Conservation (phyloP, 2,113 vertebrate species). For the Nothocercus julius region DNA sequence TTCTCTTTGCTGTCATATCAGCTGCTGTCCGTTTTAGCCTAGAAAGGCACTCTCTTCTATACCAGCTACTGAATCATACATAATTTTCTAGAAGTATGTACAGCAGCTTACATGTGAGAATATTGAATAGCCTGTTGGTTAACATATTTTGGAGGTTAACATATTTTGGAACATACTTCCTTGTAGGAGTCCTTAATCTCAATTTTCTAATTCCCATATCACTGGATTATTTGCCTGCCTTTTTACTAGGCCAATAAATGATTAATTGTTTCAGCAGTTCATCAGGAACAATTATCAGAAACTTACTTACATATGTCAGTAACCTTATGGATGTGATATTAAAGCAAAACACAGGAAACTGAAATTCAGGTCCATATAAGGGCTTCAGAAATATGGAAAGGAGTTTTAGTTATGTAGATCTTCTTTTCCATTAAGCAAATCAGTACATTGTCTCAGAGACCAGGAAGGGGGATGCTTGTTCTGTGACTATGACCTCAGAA, state of each 20-base stretch:
- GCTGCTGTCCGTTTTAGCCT: background rate
- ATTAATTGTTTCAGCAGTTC: background rate
- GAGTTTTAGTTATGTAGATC: background rate
- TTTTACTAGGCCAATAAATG: background rate
- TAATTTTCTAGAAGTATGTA: background rate
- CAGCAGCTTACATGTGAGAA: background rate
- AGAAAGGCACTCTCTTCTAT: background rate
- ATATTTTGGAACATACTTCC: background rate
- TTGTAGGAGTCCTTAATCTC: background rate
- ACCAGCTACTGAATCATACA: background rate
- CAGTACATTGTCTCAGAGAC: background rate
- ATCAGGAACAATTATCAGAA: background rate
- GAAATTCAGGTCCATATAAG: background rate
- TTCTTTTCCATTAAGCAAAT: background rate
- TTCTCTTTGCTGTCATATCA: background rate
- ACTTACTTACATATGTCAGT: background rate
- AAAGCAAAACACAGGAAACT: background rate
- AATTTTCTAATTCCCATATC: background rate
- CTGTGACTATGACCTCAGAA: background rate
- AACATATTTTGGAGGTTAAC: background rate
- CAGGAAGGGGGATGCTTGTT: background rate
- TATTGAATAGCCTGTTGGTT: background rate
- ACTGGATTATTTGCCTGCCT: background rate
- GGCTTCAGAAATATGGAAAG: background rate
- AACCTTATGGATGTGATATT: background rate